Evolutionary conservation across 2,888 invertebrate species (phyloP), one percentile per base, ranked within the genome.

Genomic region (Orgyia antiqua): DNA sequence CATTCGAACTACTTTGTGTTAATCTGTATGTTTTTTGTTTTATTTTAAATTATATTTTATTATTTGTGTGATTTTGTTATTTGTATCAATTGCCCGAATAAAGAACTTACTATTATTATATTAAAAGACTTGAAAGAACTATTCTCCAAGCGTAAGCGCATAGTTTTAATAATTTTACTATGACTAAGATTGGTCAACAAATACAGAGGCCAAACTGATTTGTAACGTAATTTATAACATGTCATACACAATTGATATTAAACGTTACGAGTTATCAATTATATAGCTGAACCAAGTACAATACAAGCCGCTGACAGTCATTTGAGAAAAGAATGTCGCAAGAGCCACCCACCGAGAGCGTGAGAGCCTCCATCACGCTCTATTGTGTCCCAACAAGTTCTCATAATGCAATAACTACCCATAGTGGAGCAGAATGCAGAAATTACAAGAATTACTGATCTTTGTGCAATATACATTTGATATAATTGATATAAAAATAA

Each of bases 341-440:
- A 83, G 77, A 68, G 67, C 67, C 70, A 59, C 63, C 41, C 62
- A 66, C 68, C 33, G 71, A 69, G 72, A 75, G 75, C 80, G 83
- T 80, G 83, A 61, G 82, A 83, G 58, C 48, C 47, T 36, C 36
- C 34, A 30, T 29, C 21, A 31, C 45, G 28, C 28, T 30, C 56
- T 54, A 82, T 82, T 79, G 80, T 82, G 62, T 62, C 59, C 51
- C 61, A 65, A 64, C 60, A 48, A 39, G 65, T 82, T 82, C 82
- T 62, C 82, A 72, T 60, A 70, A 66, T 65, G 67, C 73, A 74
- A 71, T 68, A 68, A 40, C 50, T 27, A 52, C 39, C 47, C 11
- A 1, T 23, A 68, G 65, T 68, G 63, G 71, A 72, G 68, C 69
- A 71, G 51, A 69, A 66, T 39, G 32, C 59, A 65, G 66, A 68